Conservation (phyloP, 2,113 vertebrate species). For the Pelmatolapia mariae region DNA sequence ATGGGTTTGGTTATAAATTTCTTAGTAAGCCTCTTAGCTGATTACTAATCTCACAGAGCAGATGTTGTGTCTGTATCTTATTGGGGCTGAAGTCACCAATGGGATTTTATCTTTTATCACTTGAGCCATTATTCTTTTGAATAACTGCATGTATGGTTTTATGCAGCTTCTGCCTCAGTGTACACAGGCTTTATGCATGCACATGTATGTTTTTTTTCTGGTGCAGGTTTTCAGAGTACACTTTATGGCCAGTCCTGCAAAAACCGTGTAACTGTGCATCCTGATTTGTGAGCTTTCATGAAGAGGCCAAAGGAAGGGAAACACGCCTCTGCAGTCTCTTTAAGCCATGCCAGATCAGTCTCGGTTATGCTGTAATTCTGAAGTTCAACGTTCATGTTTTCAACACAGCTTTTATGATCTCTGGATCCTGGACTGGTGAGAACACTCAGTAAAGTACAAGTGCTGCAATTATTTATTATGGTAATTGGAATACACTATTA, state of each 20-base stretch:
- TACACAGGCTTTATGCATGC: background rate
- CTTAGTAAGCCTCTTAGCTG: background rate
- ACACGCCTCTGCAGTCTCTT: background rate
- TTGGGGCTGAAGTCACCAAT: slow-evolving; percentile 1
- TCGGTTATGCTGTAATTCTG: background rate
- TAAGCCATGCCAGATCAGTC: background rate
- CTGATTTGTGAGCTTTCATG: slow-evolving; percentile 23
- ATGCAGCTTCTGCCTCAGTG: background rate
- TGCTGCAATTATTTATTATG: background rate
- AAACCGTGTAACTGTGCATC: background rate
- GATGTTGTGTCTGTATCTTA: background rate
- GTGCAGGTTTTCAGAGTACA: background rate
- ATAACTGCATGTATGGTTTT: background rate
- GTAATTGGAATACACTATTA: background rate
- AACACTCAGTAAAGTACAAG: background rate
- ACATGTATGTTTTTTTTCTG: background rate
- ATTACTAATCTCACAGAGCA: background rate
- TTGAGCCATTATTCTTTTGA: background rate
- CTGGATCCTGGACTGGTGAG: background rate
- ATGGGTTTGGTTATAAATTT: background rate
- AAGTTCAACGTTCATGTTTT: background rate
- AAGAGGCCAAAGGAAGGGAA: slow-evolving; percentile 6
- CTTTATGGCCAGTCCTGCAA: background rate
- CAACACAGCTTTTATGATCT: background rate
- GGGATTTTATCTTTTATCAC: background rate